A percentile compares a stretch with the other conserved stretches of the same genome.
Conservation (phyloP, 2,888 invertebrate species). For the Smittia aterrima region DNA sequence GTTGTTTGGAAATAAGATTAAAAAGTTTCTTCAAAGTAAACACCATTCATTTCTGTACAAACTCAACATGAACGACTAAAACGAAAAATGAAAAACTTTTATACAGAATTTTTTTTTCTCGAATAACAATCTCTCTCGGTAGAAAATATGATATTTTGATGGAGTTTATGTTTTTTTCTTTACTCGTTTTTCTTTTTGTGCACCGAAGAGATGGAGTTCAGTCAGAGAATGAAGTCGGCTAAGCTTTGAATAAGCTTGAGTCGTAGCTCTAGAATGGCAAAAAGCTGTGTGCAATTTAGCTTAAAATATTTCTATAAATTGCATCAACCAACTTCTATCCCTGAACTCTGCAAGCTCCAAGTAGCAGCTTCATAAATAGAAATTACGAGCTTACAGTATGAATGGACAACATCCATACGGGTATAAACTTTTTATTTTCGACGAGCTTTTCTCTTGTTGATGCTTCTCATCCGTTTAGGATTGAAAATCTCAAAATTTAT, state of each 20-base stretch:
- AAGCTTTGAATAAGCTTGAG: too few relatives aligned
- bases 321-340: too few relatives aligned
- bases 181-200: too few relatives aligned
- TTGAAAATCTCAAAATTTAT: not conserved
- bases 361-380: too few relatives aligned
- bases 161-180: not conserved
- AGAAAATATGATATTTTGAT: not conserved
- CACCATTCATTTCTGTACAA: conserved; percentile 33
- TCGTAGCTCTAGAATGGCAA: too few relatives aligned
- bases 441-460: not conserved
- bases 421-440: not conserved
- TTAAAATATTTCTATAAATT: too few relatives aligned
- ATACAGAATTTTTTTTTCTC: conserved; percentile 8
- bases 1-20: conserved; percentile 36
- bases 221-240: too few relatives aligned
- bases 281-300: too few relatives aligned
- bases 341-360: too few relatives aligned
- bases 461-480: too few relatives aligned
- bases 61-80: conserved; percentile 28
- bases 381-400: not conserved
- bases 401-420: not conserved
- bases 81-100: conserved; percentile 23
- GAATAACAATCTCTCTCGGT: not conserved
- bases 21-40: conserved; percentile 33
- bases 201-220: too few relatives aligned